phyloP scores from a whole-genome alignment of 2,797 vertebrate genomes.

The Prionace glauca region DNA sequence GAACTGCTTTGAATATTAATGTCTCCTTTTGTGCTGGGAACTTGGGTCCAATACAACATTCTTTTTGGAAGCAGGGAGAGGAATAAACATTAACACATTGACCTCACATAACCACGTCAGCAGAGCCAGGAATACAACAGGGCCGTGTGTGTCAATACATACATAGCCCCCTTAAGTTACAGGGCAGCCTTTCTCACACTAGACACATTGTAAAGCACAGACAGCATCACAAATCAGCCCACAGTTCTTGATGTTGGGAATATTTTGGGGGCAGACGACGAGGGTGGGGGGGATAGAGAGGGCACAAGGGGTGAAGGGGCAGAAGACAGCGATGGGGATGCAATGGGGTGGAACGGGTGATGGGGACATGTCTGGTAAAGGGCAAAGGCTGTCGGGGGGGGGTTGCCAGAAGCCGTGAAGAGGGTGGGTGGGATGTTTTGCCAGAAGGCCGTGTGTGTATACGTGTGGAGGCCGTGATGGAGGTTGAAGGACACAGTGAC shows the following conservation, averaged over 20 bases:
- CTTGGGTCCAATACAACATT: neutral
- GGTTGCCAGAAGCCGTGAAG: neutral
- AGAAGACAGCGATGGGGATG: neutral
- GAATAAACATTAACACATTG: neutral
- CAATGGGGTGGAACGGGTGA: conserved; percentile 43
- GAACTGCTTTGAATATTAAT: neutral
- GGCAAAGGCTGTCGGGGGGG: neutral
- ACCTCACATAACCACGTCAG: neutral
- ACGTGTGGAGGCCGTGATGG: too few relatives aligned
- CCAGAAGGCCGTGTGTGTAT: too few relatives aligned
- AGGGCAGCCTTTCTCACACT: neutral
- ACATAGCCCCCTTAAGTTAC: neutral
- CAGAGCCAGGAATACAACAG: neutral
- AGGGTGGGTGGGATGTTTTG: too few relatives aligned
- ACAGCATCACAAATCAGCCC: neutral
- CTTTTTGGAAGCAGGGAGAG: neutral
- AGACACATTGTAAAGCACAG: neutral
- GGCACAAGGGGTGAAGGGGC: too few relatives aligned
- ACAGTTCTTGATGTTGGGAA: conserved; percentile 42
- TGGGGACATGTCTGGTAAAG: neutral
- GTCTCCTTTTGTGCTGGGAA: neutral
- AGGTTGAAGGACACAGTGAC: neutral
- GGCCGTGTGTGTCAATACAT: neutral
- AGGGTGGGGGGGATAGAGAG: too few relatives aligned
- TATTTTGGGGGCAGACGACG: fast-evolving